phyloP scores from a whole-genome alignment of 2,113 vertebrate genomes.

The Progne subis region DNA sequence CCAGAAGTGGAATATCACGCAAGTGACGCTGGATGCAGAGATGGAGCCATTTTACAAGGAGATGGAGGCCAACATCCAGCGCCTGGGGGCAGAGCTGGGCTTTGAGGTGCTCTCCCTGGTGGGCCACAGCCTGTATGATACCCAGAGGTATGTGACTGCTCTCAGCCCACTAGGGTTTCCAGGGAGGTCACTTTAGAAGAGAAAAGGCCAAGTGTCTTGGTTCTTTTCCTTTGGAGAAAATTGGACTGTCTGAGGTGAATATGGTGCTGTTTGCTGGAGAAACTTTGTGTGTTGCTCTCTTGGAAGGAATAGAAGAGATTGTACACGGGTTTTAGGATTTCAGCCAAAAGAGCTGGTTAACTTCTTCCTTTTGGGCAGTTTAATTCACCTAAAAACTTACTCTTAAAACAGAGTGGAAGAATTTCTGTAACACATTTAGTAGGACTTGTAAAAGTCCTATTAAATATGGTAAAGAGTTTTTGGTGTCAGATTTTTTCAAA shows the following conservation, averaged over 20 bases:
- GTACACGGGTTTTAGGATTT: neutral
- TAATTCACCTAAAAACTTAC: neutral
- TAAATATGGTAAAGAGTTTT: neutral
- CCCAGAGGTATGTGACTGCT: slow-evolving; percentile 26
- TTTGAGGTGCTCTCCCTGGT: slow-evolving; percentile 54
- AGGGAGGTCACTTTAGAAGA: neutral
- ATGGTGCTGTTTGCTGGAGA: neutral
- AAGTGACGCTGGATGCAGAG: slow-evolving; percentile 64
- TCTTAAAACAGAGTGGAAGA: neutral
- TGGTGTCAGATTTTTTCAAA: neutral
- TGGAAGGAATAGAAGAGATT: neutral
- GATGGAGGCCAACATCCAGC: slow-evolving; percentile 53
- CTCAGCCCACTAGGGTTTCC: neutral
- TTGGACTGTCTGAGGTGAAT: neutral
- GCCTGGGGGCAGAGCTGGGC: slow-evolving; percentile 52
- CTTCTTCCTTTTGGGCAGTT: neutral
- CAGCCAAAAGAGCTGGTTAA: neutral
- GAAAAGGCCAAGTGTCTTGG: neutral
- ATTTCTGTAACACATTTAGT: neutral
- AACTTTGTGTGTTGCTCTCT: neutral
- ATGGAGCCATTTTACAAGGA: slow-evolving; percentile 61
- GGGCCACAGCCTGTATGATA: slow-evolving; percentile 64
- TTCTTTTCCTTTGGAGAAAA: neutral
- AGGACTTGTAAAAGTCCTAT: neutral
- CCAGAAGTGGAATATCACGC: slow-evolving; percentile 54